Evolutionary conservation across 2,113 vertebrate genomes (phyloP).

Genomic region (Heptranchias perlo): DNA sequence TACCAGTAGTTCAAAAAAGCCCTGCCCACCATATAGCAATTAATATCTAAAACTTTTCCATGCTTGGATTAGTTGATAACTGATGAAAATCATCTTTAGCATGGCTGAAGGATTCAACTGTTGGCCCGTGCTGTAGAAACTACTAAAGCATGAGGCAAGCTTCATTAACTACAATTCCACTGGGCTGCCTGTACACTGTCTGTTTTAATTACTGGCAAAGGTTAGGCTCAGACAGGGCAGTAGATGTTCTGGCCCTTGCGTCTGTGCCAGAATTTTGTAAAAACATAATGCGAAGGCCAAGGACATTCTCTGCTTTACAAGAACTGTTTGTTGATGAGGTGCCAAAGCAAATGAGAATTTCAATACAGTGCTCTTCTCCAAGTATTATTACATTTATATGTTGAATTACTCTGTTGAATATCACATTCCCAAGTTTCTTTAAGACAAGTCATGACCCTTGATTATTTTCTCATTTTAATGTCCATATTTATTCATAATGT

Average conservation of each 20-base stretch:
- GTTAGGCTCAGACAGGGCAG: constrained; percentile 6
- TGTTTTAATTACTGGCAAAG: not conserved
- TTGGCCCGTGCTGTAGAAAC: too few relatives aligned
- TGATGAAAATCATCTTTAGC: not conserved
- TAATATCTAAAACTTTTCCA: not conserved
- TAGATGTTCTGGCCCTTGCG: not conserved
- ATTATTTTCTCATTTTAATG: not conserved
- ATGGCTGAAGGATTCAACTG: not conserved
- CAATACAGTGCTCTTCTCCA: not conserved
- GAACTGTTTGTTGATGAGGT: not conserved
- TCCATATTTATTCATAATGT: not conserved
- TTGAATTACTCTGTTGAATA: not conserved
- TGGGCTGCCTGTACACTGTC: not conserved
- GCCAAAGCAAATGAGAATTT: constrained; percentile 8
- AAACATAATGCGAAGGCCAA: not conserved
- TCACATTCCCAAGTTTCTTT: not conserved
- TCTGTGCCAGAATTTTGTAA: not conserved
- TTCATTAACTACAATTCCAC: not conserved
- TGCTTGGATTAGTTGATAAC: not conserved
- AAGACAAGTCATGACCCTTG: not conserved
- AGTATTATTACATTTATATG: not conserved
- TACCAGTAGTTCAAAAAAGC: not conserved
- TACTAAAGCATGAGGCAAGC: not conserved
- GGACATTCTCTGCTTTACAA: constrained; percentile 1
- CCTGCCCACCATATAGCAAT: not conserved